A percentile compares a stretch with the other conserved stretches of the same genome.
These are phyloP conservation scores for Phylloscopus trochilus DNA, from an alignment of 2,113 vertebrate species.

Conservation along the genomic window DNA sequence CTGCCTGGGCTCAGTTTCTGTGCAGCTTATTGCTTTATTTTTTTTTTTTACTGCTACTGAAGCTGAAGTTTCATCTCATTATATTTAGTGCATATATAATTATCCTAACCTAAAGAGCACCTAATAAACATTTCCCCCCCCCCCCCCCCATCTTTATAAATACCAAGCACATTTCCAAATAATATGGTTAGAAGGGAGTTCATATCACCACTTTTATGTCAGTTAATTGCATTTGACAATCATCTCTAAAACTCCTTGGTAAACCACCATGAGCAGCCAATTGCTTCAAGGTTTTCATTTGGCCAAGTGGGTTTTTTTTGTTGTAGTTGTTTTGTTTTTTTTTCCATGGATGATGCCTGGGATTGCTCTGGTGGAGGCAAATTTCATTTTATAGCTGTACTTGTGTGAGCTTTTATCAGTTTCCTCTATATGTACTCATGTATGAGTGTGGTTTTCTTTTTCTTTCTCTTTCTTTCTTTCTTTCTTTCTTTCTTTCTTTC, in stretches of 20 bases:
- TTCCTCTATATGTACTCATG: neutral
- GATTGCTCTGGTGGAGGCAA: neutral
- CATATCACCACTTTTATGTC: neutral
- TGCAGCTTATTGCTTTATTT: neutral
- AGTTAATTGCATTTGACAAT: neutral
- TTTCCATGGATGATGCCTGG: neutral
- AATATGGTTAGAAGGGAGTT: neutral
- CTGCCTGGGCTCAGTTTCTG: neutral
- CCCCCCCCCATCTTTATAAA: neutral
- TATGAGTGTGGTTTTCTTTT: too few relatives aligned
- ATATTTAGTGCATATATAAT: conserved; percentile 27
- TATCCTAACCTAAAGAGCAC: neutral
- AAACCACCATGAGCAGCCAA: neutral
- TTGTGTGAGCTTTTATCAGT: neutral
- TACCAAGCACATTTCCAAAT: neutral
- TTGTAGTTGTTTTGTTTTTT: neutral
- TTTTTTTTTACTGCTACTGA: neutral
- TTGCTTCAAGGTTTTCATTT: neutral
- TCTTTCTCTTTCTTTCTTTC: too few relatives aligned
- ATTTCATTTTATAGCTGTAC: neutral
- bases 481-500: too few relatives aligned
- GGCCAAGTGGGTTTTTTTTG: neutral
- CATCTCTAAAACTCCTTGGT: neutral
- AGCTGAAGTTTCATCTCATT: conserved; percentile 13
- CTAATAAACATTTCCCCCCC: neutral